Evolutionary conservation across 2,888 invertebrate genomes (phyloP).

Genomic region (Laspeyria flexula): DNA sequence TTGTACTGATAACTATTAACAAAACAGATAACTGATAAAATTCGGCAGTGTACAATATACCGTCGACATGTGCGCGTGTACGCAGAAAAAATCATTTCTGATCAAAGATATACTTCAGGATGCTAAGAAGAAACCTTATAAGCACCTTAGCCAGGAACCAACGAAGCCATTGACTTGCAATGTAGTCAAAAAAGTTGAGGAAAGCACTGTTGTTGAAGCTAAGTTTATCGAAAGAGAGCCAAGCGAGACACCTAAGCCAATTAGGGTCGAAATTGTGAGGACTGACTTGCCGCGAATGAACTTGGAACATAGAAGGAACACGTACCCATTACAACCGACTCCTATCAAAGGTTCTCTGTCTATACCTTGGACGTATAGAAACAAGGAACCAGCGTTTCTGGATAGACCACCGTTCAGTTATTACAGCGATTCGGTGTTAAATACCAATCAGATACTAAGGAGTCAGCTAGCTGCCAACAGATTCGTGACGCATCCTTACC

Average conservation of each 20-base stretch:
- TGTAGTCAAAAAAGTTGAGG: slow-evolving; percentile 17
- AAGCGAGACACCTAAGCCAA: neutral
- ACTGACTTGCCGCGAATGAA: slow-evolving; percentile 40
- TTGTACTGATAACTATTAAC: slow-evolving; percentile 65
- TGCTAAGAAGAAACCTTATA: slow-evolving; percentile 62
- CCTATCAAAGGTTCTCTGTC: slow-evolving; percentile 64
- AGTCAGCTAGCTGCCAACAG: slow-evolving; percentile 70
- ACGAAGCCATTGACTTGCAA: slow-evolving; percentile 59
- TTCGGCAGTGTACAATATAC: slow-evolving; percentile 71
- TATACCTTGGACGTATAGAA: slow-evolving; percentile 59
- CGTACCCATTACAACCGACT: slow-evolving; percentile 72
- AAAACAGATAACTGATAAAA: slow-evolving; percentile 59
- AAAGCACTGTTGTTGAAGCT: neutral
- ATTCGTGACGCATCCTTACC: slow-evolving; percentile 62
- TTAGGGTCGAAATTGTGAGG: slow-evolving; percentile 1
- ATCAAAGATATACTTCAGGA: slow-evolving; percentile 77
- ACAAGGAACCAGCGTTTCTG: slow-evolving; percentile 57
- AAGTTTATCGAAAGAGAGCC: neutral
- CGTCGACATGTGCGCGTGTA: slow-evolving; percentile 78
- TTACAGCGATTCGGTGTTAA: slow-evolving; percentile 71
- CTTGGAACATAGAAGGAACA: slow-evolving; percentile 68
- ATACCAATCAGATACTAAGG: slow-evolving; percentile 66
- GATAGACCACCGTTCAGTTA: slow-evolving; percentile 62
- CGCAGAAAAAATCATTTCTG: slow-evolving; percentile 74
- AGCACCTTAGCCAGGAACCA: slow-evolving; percentile 62